Conservation (phyloP, 2,888 invertebrate species). For the Euproctis similis region DNA sequence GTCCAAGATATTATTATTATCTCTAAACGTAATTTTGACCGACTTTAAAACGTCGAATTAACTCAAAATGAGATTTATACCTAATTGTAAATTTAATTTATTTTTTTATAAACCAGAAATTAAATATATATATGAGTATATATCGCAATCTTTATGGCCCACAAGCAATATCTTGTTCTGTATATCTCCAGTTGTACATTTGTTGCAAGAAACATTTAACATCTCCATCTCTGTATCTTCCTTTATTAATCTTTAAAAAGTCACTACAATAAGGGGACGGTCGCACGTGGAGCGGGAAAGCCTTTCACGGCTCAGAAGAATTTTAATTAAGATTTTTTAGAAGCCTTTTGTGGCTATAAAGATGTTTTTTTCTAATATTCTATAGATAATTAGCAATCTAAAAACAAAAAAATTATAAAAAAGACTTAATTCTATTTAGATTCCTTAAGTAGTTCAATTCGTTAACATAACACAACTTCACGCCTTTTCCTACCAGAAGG, state of each 20-base stretch:
- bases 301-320: constrained; percentile 44
- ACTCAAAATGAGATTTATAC: too few relatives aligned
- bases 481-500: too few relatives aligned
- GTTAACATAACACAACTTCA: too few relatives aligned
- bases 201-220: constrained; percentile 51
- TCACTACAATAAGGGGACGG: constrained; percentile 47
- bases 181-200: constrained; percentile 54
- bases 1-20: too few relatives aligned
- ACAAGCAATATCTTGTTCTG: constrained; percentile 41
- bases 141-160: constrained; percentile 28
- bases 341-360: constrained; percentile 15
- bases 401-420: too few relatives aligned
- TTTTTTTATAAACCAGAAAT: too few relatives aligned
- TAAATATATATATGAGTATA: too few relatives aligned
- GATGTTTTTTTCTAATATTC: constrained; percentile 5
- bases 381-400: constrained; percentile 10
- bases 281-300: constrained; percentile 39
- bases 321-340: constrained; percentile 40
- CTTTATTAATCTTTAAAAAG: constrained; percentile 64
- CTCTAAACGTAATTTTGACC: too few relatives aligned
- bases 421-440: too few relatives aligned
- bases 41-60: too few relatives aligned
- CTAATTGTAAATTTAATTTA: too few relatives aligned
- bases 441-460: too few relatives aligned
- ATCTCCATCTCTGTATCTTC: constrained; percentile 57